phyloP scores from a whole-genome alignment of 1,140 invertebrate species.

The Polypedilum vanderplanki region DNA sequence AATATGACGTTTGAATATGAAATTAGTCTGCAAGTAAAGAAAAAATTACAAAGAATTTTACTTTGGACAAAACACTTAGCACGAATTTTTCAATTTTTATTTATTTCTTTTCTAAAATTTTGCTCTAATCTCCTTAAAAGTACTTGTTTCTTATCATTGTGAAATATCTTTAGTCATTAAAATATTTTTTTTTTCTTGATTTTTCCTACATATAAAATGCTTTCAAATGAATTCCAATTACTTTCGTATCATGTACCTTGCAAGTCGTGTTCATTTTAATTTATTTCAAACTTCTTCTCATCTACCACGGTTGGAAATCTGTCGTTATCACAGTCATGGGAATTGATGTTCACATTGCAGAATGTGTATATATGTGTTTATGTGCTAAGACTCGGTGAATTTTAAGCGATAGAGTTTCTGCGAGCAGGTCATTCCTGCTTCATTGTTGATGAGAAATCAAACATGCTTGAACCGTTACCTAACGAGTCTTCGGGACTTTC shows the following conservation, averaged over 20 bases:
- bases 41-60: neutral
- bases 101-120: constrained; percentile 6
- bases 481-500: constrained; percentile 43
- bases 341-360: constrained; percentile 24
- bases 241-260: neutral
- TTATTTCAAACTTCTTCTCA: neutral
- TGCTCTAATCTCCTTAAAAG: constrained; percentile 17
- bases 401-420: neutral
- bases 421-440: constrained; percentile 21
- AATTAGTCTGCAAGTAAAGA: neutral
- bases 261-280: neutral
- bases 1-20: constrained; percentile 22
- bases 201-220: constrained; percentile 14
- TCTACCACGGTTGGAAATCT: constrained; percentile 11
- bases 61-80: constrained; percentile 28
- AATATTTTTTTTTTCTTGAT: neutral
- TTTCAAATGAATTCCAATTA: constrained; percentile 5
- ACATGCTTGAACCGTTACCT: constrained; percentile 13
- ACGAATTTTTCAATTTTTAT: neutral
- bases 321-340: constrained; percentile 23
- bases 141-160: neutral
- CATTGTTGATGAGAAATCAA: constrained; percentile 25
- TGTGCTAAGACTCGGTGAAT: neutral
- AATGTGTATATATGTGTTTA: too few species aligned
- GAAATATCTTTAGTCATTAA: constrained; percentile 25